Conservation (phyloP, 2,797 vertebrate genomes). For the Alauda arvensis region DNA sequence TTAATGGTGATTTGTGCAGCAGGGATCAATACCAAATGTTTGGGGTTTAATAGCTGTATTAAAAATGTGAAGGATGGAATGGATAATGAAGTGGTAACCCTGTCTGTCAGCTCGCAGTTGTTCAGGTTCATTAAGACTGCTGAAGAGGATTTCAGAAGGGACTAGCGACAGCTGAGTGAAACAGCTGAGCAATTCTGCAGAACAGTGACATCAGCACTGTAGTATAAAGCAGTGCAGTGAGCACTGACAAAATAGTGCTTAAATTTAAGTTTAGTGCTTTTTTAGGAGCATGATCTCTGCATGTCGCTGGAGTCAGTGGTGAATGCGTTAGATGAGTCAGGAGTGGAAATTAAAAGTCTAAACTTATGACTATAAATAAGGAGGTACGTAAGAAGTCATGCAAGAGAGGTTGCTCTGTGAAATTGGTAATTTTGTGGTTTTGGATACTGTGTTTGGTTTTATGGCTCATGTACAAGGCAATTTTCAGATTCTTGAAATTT, state of each 20-base stretch:
- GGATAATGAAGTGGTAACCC: neutral
- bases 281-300: neutral
- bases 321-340: neutral
- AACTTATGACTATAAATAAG: neutral
- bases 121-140: neutral
- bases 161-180: neutral
- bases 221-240: neutral
- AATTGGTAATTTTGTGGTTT: neutral
- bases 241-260: neutral
- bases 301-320: neutral
- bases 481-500: conserved; percentile 12
- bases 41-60: neutral
- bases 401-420: neutral
- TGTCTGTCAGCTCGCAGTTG: neutral
- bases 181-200: conserved; percentile 18
- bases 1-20: neutral
- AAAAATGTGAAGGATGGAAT: neutral
- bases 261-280: neutral
- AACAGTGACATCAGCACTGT: neutral
- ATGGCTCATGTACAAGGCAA: neutral
- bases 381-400: neutral
- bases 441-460: neutral
- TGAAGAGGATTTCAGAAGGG: neutral
- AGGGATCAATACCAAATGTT: neutral
- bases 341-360: neutral